These are phyloP conservation scores for Mesaphorura yosii DNA, from an alignment of 1,140 invertebrate genomes.

Conservation along the genomic window DNA sequence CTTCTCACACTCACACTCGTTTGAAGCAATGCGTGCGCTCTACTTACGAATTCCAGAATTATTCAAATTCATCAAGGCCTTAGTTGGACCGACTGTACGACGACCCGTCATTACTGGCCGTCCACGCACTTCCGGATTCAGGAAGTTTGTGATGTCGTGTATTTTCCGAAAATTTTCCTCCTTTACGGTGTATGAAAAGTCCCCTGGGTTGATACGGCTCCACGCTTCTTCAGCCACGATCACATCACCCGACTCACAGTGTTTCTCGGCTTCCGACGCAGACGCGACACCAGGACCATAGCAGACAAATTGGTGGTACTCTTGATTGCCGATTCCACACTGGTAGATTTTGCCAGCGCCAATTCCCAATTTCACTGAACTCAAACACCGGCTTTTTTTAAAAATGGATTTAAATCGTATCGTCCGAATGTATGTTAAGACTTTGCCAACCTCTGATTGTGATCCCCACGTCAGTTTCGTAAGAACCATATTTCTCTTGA, in stretches of 20 bases:
- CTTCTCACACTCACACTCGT: background rate
- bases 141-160: conserved; percentile 16
- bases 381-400: background rate
- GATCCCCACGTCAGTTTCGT: conserved; percentile 19
- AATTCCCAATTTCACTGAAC: conserved; percentile 19
- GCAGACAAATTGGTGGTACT: conserved; percentile 20
- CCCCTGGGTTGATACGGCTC: background rate
- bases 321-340: conserved; percentile 17
- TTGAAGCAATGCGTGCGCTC: too few relatives aligned
- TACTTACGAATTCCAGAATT: too few relatives aligned
- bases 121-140: conserved; percentile 17
- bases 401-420: background rate
- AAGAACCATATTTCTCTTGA: conserved; percentile 29
- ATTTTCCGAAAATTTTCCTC: conserved; percentile 4
- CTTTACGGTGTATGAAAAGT: background rate
- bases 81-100: too few relatives aligned
- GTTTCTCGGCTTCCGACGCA: conserved; percentile 20
- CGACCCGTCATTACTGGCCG: too few relatives aligned
- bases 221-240: conserved; percentile 11
- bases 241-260: conserved; percentile 21
- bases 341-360: conserved; percentile 7
- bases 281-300: conserved; percentile 25
- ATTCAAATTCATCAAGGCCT: too few relatives aligned
- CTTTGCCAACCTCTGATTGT: conserved; percentile 15
- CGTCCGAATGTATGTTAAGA: background rate